phyloP scores from a whole-genome alignment of 1,140 invertebrate genomes.

The Cotesia vestalis region DNA sequence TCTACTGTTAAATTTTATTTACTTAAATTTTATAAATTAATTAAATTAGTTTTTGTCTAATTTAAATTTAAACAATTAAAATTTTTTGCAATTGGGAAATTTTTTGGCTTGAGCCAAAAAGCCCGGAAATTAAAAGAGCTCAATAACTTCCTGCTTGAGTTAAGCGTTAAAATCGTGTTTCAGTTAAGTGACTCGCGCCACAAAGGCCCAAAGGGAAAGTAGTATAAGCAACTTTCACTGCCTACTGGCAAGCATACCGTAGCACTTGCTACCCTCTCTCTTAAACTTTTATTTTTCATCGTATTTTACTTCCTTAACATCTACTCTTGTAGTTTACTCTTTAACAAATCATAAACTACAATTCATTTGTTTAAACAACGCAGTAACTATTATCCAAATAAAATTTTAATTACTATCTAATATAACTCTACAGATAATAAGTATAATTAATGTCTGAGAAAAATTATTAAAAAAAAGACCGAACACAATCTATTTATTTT shows the following conservation, averaged over 20 bases:
- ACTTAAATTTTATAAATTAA: too few relatives aligned
- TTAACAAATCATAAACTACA: neutral
- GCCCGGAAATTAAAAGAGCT: constrained; percentile 55
- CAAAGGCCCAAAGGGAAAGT: constrained; percentile 59
- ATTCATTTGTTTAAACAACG: too few relatives aligned
- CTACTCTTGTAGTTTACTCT: neutral
- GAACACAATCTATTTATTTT: too few relatives aligned
- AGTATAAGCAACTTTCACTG: constrained; percentile 63
- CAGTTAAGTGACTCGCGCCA: constrained; percentile 19
- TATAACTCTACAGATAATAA: too few relatives aligned
- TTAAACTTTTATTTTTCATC: constrained; percentile 19
- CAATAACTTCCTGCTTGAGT: constrained; percentile 28
- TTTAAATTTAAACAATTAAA: too few relatives aligned
- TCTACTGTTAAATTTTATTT: neutral
- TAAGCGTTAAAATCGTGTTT: constrained; percentile 20
- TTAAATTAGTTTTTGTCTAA: too few relatives aligned
- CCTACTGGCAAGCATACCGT: constrained; percentile 32
- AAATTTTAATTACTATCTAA: too few relatives aligned
- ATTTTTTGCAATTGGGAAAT: neutral
- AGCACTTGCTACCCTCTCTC: constrained; percentile 23
- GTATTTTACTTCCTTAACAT: constrained; percentile 12
- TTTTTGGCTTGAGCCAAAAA: constrained; percentile 24
- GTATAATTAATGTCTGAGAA: too few relatives aligned
- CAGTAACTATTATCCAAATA: too few relatives aligned
- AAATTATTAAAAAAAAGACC: too few relatives aligned